phyloP scores from a whole-genome alignment of 2,797 vertebrate genomes.

The Odontamblyopus rebecca region DNA sequence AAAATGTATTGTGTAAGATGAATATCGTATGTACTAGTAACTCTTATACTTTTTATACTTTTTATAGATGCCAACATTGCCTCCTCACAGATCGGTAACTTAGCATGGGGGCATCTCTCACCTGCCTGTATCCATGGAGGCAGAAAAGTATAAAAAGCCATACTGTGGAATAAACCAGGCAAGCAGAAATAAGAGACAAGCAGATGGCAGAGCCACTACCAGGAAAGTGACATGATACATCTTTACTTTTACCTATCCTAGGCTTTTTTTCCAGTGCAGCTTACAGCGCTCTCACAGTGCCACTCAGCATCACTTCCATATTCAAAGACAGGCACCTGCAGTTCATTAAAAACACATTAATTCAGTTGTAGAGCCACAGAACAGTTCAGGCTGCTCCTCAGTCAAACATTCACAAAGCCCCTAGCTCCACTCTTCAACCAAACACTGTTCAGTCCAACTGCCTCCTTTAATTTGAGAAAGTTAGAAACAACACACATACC shows the following conservation, averaged over 20 bases:
- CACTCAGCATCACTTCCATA: constrained; percentile 12
- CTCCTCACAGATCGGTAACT: too few relatives aligned
- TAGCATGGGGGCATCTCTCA: background rate
- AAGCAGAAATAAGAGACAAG: background rate
- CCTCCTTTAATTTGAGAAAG: constrained; percentile 17
- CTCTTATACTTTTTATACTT: too few relatives aligned
- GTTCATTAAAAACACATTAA: constrained; percentile 32
- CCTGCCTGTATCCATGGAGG: background rate
- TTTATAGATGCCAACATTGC: too few relatives aligned
- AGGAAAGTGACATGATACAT: background rate
- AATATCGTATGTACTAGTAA: too few relatives aligned
- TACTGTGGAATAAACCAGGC: background rate
- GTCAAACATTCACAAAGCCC: constrained; percentile 24
- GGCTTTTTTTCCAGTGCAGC: constrained; percentile 19
- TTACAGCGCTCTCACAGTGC: constrained; percentile 26
- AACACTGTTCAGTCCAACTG: constrained; percentile 8
- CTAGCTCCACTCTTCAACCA: constrained; percentile 7
- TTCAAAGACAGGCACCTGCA: constrained; percentile 34
- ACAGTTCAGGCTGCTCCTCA: constrained; percentile 22
- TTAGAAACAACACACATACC: background rate
- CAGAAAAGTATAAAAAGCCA: background rate
- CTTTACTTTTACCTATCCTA: background rate
- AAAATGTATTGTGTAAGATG: too few relatives aligned
- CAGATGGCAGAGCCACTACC: background rate
- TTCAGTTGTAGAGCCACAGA: constrained; percentile 20